These are phyloP conservation scores for Mactra quadrangularis DNA, from an alignment of 1,140 invertebrate species.

Conservation along the genomic window DNA sequence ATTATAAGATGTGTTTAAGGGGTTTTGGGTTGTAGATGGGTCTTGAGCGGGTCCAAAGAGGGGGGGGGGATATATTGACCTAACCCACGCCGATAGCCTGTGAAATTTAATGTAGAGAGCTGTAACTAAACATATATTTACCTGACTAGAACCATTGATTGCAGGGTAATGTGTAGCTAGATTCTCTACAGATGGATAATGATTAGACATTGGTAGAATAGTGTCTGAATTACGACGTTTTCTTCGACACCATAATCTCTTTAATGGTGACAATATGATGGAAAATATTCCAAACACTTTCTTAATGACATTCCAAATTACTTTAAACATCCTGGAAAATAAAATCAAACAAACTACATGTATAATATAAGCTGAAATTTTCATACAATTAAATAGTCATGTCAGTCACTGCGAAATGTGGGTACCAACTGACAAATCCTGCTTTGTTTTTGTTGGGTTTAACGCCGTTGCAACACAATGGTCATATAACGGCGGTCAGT, in stretches of 20 bases:
- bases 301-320: constrained; percentile 68
- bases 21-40: too few relatives aligned
- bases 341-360: background rate
- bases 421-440: constrained; percentile 85
- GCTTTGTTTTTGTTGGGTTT: too few relatives aligned
- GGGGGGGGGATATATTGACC: too few relatives aligned
- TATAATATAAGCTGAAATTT: constrained; percentile 80
- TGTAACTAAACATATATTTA: too few relatives aligned
- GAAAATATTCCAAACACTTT: constrained; percentile 63
- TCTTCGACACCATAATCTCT: constrained; percentile 63
- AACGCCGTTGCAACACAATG: too few relatives aligned
- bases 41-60: too few relatives aligned
- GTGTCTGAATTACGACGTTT: constrained; percentile 49
- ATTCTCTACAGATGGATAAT: constrained; percentile 49
- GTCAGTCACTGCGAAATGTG: constrained; percentile 84
- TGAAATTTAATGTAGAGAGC: too few relatives aligned
- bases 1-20: too few relatives aligned
- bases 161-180: constrained; percentile 34
- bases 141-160: constrained; percentile 38
- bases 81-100: too few relatives aligned
- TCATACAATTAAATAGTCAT: constrained; percentile 85
- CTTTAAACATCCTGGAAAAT: constrained; percentile 62
- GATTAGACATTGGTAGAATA: constrained; percentile 52
- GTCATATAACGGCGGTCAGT: too few relatives aligned
- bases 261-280: constrained; percentile 64